Evolutionary conservation across 37 sponge, comb jelly and placozoan species (phyloP), one percentile per base, ranked within the genome.

Genomic region (Petrosia ficiformis): DNA sequence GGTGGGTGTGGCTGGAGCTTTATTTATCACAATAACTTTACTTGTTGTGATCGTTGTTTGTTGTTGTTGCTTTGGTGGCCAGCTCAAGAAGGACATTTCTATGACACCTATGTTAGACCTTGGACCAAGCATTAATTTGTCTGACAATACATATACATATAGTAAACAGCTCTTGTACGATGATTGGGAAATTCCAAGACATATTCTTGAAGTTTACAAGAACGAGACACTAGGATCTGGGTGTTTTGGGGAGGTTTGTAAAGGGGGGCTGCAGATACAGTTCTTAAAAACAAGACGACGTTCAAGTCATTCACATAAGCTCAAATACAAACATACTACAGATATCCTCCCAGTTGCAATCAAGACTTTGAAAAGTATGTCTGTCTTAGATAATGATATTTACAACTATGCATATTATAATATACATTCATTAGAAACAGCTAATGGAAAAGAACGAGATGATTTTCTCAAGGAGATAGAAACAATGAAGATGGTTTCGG

Each of bases 401-500:
- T n/a, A n/a, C n/a, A n/a, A n/a, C n/a, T n/a, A n/a, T n/a, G n/a
- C n/a, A n/a, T n/a, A n/a, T n/a, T n/a, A n/a, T n/a, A n/a, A n/a
- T n/a, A n/a, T n/a, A n/a, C n/a, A n/a, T n/a, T n/a, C n/a, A n/a
- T 8, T 29, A 61, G 63, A 29, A 26, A 61, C n/a, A 5, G 80
- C 86, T 19, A 67, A 67, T 26, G 86, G 80, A 25, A 68, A 70
- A 30, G 90, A 89, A 39, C 73, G 76, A 48, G 68, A 42, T 26
- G 85, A 71, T 52, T 90, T 90, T 36, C 37, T 85, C 48, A 85
- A 84, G 37, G 86, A 90, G 78, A 85, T 84, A 3, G 82, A 80
- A 26, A 81, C 80, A 70, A 90, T 90, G 90, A 90, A 90, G 82
- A 84, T 43, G 39, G 80, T 90, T 16, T 70, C 90, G 3, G 33